Base-by-base conservation (phyloP, 2,888 invertebrate species). In the Tipula helvola region DNA sequence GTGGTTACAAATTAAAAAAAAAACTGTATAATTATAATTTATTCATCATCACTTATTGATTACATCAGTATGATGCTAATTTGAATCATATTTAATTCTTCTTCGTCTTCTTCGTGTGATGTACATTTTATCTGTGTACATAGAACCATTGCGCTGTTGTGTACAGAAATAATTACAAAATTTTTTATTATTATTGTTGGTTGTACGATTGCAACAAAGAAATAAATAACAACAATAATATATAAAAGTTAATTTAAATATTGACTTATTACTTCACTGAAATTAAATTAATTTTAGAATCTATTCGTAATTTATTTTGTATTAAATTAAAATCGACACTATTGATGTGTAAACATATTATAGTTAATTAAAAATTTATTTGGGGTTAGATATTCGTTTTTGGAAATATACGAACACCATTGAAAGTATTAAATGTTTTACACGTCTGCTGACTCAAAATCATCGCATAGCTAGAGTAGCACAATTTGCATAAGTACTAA, bases 21-120 rank as follows among this genome's bases (percentile, higher is more conserved):
- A 18, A 71, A 71, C 71, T 71, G 10, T 71, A 71, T 71, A 71
- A 71, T 71, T 71, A 71, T 71, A 71, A 71, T 71, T 71, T 71
- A 71, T 71, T 71, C 71, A 71, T 71, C 71, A 71, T 71, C 71
- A 71, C 71, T 71, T 71, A 71, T 71, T 71, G 71, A 71, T 71
- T 71, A 71, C 71, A 71, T 71, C 71, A 71, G 71, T 71, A 18
- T 18, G 71, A 71, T 71, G 71, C 71, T 28, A 71, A 71, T 71
- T 71, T 71, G 71, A 71, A 71, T 71, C 71, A 71, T 71, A 71
- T 71, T 18, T 71, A 71, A 71, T 18, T 71, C 71, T 28, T 71
- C 71, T 71, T 71, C 71, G 2, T 52, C 8, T 4, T 28, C 10
- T 28, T 28, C 28, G 28, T 28, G 28, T 71, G 28, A 5, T 57